Percentiles rank a stretch among this genome's conserved stretches.
Evolutionary conservation across 2,888 invertebrate species (phyloP).

Genomic region (Himalopsyche kuldschensis): DNA sequence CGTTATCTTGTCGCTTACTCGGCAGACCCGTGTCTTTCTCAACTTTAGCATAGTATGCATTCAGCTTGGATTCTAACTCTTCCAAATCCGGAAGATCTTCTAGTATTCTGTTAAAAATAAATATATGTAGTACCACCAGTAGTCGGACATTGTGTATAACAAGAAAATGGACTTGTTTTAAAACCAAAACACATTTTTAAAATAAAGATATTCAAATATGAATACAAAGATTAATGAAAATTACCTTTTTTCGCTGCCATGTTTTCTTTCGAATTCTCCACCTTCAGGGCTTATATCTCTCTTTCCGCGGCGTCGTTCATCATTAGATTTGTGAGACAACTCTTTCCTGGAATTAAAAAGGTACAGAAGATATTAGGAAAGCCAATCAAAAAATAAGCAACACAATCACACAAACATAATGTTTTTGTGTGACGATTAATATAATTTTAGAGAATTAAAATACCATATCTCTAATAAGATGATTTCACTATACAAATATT

Average conservation of each 20-base stretch:
- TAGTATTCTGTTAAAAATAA: conserved; percentile 54
- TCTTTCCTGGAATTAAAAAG: conserved; percentile 32
- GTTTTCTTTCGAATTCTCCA: conserved; percentile 58
- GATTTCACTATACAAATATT: not conserved
- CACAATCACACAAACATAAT: not conserved
- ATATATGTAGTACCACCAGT: not conserved
- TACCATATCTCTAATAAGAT: not conserved
- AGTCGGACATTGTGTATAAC: not conserved
- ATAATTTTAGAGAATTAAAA: not conserved
- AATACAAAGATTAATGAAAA: not conserved
- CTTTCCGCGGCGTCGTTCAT: conserved; percentile 48
- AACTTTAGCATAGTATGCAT: conserved; percentile 76
- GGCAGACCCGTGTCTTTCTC: conserved; percentile 63
- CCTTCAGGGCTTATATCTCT: conserved; percentile 57
- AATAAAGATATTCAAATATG: not conserved
- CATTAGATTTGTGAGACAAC: conserved; percentile 45
- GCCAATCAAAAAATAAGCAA: not conserved
- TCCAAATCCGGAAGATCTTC: conserved; percentile 74
- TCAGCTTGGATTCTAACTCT: conserved; percentile 75
- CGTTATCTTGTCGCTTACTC: conserved; percentile 52
- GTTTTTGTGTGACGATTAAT: not conserved
- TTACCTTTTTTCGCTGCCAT: conserved; percentile 53
- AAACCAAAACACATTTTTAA: not conserved
- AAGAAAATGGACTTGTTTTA: not conserved
- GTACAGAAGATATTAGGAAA: not conserved